Evolutionary conservation across 2,888 invertebrate species (phyloP).

Genomic region (Heliconius ismenius): DNA sequence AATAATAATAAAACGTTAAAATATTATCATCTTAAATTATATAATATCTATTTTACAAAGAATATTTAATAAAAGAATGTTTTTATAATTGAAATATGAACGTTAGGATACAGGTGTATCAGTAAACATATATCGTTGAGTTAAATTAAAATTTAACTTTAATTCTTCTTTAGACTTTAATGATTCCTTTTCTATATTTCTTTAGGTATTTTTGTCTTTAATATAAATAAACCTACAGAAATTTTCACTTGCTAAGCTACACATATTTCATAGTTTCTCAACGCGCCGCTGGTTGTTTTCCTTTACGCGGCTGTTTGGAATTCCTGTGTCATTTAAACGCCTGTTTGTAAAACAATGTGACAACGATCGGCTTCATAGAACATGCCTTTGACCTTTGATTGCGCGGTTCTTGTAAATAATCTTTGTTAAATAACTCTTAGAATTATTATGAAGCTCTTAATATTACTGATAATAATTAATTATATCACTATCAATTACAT

Average conservation of each 20-base stretch:
- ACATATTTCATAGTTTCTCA: conserved; percentile 46
- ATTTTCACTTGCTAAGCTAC: conserved; percentile 6
- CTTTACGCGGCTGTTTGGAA: conserved; percentile 70
- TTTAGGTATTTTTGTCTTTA: not conserved
- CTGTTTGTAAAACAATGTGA: conserved; percentile 73
- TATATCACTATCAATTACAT: not conserved
- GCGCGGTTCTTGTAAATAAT: conserved; percentile 40
- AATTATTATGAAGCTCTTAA: not conserved
- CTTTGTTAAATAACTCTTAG: conserved; percentile 21
- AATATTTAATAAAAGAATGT: not conserved
- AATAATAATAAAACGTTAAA: not conserved
- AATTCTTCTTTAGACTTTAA: too few relatives aligned
- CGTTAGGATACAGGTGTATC: not conserved
- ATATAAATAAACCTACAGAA: not conserved
- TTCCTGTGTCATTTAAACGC: conserved; percentile 73
- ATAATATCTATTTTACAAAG: not conserved
- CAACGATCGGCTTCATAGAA: conserved; percentile 69
- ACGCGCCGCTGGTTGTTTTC: conserved; percentile 59
- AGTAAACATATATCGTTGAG: too few relatives aligned
- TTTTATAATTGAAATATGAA: not conserved
- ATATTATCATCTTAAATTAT: not conserved
- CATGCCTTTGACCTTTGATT: conserved; percentile 53
- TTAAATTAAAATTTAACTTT: too few relatives aligned
- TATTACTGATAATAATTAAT: not conserved
- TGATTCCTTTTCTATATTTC: not conserved